Evolutionary conservation across 2,797 vertebrate genomes (phyloP), one percentile per base, ranked within the genome.

Genomic region (Betta splendens): DNA sequence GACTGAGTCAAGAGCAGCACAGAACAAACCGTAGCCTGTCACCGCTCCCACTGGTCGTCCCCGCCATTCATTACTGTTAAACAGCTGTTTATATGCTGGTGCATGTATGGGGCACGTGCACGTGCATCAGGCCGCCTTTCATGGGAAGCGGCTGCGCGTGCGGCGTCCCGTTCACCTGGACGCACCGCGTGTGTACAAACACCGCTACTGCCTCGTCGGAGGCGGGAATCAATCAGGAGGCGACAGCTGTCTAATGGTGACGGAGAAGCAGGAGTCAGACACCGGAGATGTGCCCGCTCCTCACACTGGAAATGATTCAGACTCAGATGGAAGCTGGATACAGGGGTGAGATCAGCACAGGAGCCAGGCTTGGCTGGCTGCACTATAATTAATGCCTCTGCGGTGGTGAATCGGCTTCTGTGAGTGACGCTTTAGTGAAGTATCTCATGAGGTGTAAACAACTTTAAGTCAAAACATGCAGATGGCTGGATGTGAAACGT

Each of bases 161-260:
- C 1, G 4, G 51, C 2, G 7, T 28, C 46, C 36, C 17, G 15
- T 50, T 48, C 20, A 21, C 1, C 0, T 22, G 5, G 3, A 2
- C 5, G 33, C 1, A 15, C 2, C 33, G 40, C 42, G 17, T 44
- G 38, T 43, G 18, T 17, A 13, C 1, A 9, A 46, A 53, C 50
- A 46, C 18, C 45, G 29, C 17, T 37, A 33, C 15, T 56, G 47
- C 12, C 11, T 13, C 2, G 29, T 12, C 40, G 55, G 13, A 53
- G 9, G 31, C 15, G 56, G 45, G 25, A 36, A 49, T 49, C 38
- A 68, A 79, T 75, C 70, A 56, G 54, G 42, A 32, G 48, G 51
- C 50, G 64, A 63, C 69, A 44, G 62, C 43, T 65, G 38, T 58
- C 9, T 71, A 26, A 67, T 26, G 35, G 9, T 2, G 42, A 48